Evolutionary conservation across 2,888 invertebrate genomes (phyloP).

Genomic region (Hydropsyche betteni): DNA sequence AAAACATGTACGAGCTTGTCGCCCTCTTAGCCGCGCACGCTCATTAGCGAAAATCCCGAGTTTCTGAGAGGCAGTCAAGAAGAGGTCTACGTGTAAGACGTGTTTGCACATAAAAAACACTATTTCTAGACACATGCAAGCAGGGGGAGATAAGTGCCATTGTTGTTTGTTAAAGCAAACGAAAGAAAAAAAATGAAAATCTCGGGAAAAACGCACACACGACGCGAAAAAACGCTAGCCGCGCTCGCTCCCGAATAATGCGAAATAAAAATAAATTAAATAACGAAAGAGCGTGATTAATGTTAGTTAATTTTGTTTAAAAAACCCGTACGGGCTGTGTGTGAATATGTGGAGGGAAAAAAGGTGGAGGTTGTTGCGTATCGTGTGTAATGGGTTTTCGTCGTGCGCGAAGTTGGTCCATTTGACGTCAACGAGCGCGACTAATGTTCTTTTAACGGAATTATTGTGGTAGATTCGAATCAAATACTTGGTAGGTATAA

Average conservation of each 20-base stretch:
- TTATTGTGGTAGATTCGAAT: too few species aligned
- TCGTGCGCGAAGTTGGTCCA: neutral
- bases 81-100: slow-evolving; percentile 40
- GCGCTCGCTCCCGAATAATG: neutral
- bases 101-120: slow-evolving; percentile 47
- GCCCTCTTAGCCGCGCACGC: slow-evolving; percentile 34
- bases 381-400: neutral
- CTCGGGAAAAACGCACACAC: neutral
- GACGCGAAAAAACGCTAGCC: neutral
- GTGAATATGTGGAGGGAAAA: too few species aligned
- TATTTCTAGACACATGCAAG: slow-evolving; percentile 35
- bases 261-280: neutral
- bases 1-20: slow-evolving; percentile 4
- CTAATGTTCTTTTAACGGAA: too few species aligned
- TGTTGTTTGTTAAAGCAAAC: slow-evolving; percentile 15
- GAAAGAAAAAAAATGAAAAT: slow-evolving; percentile 8
- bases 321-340: too few species aligned
- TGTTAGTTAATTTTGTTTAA: neutral
- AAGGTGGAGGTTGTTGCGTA: neutral
- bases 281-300: neutral
- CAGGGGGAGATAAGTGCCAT: slow-evolving; percentile 35
- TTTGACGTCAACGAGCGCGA: too few species aligned
- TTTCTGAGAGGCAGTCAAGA: slow-evolving; percentile 37
- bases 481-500: too few species aligned
- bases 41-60: slow-evolving; percentile 47